Evolutionary conservation across 2,113 vertebrate genomes (phyloP), one percentile per base, ranked within the genome.

Genomic region (Spea multiplicata): DNA sequence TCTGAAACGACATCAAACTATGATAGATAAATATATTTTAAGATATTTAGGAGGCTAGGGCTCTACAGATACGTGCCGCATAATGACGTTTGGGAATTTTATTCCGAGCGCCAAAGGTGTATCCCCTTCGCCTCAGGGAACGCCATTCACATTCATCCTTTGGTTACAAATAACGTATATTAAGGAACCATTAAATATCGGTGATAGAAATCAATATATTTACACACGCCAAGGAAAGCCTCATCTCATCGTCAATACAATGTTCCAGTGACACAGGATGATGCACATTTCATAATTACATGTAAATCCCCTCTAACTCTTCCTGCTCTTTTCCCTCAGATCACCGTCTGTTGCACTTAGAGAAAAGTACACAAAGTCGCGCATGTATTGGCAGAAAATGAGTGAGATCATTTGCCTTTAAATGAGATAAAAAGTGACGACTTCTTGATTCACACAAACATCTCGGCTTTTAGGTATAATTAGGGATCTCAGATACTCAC

Each of bases 281-380:
- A 70, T 57, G 46, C 64, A 65, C 53, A 62, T 45, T 13, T 52
- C 8, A 9, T 67, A 66, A 67, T 68, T n/a, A 74, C 52, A 80
- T 74, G 78, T 61, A 74, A 74, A 72, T 79, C 61, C 70, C 3
- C 61, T 67, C 44, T 79, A 73, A 79, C 69, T 79, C 76, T 59
- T 73, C 70, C 62, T 66, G 69, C 69, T 73, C 69, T 66, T 66
- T 16, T 30, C 10, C 59, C 70, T 47, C 59, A 44, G 17, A 46
- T 70, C 57, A 45, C 59, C 68, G 76, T 73, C 76, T 79, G 76
- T 65, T 47, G 44, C 59, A 48, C 30, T 13, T 10, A 57, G 10
- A 9, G 53, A 14, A 64, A 44, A 64, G 66, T 52, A 71, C 71
- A 78, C 69, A 71, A 6, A 67, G 30, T 48, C 47, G 68, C 10